phyloP scores from a whole-genome alignment of 2,888 invertebrate genomes.

The Hypolimnas misippus region DNA sequence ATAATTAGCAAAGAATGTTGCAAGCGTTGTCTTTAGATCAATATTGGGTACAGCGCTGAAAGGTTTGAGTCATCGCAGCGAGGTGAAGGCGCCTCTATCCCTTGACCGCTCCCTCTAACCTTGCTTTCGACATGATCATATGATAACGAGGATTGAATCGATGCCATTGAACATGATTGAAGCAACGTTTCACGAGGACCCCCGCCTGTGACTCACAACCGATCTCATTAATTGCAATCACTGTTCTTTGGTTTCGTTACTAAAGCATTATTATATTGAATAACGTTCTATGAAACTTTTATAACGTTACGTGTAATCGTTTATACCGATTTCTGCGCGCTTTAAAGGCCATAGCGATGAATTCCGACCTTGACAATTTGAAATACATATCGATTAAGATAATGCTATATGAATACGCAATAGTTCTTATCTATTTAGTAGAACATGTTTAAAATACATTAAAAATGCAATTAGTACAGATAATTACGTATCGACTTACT shows the following conservation, averaged over 20 bases:
- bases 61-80: slow-evolving; percentile 43
- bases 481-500: background rate
- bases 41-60: slow-evolving; percentile 63
- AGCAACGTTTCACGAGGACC: slow-evolving; percentile 36
- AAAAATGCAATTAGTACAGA: background rate
- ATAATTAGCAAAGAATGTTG: slow-evolving; percentile 70
- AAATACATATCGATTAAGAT: slow-evolving; percentile 7
- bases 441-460: background rate
- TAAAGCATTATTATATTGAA: slow-evolving; percentile 36
- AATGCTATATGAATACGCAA: background rate
- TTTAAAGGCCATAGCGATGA: slow-evolving; percentile 12
- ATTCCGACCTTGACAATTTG: slow-evolving; percentile 18
- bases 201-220: slow-evolving; percentile 43
- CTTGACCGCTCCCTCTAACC: slow-evolving; percentile 77
- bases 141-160: slow-evolving; percentile 61
- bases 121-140: slow-evolving; percentile 75
- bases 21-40: slow-evolving; percentile 65
- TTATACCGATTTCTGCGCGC: slow-evolving; percentile 17
- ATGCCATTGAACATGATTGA: slow-evolving; percentile 48
- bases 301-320: slow-evolving; percentile 20
- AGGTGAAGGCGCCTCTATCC: slow-evolving; percentile 73
- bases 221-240: slow-evolving; percentile 46
- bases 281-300: slow-evolving; percentile 21
- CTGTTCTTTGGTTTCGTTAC: slow-evolving; percentile 36
- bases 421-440: background rate